Evolutionary conservation across 2,888 invertebrate genomes (phyloP), one percentile per base, ranked within the genome.

Genomic region (Volucella inflata): DNA sequence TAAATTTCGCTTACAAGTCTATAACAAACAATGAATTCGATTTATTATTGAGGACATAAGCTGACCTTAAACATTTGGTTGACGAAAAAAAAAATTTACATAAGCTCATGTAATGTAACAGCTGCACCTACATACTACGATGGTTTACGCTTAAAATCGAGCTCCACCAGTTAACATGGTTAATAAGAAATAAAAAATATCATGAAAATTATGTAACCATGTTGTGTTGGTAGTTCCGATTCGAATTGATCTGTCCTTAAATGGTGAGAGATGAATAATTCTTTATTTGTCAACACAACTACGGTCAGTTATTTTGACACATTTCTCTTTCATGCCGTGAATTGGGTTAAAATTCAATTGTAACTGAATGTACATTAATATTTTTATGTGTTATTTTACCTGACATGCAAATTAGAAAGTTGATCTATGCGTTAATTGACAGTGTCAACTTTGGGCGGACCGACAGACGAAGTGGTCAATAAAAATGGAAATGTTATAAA

Each of bases 61-160:
- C 17, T 83, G 83, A 83, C 79, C 83, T 83, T 83, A 79, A 74
- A 46, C 59, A 64, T 74, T 59, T 75, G 44, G 51, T 30, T 30
- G 6, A 30, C 30, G 6, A n/a, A 30, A 30, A 30, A 6, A 21
- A 30, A 74, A 46, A 78, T 83, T 83, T 78, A 68, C 74, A 74
- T 74, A 79, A 72, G 17, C 51, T 64, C 40, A 6, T 30, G 30
- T 30, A 30, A 30, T 30, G 62, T 78, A 78, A 59, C 72, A 68
- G 72, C 80, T 84, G 84, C 84, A 76, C 84, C 83, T 70, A 75
- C 84, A 79, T 70, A 75, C 74, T 46, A 48, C 14, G 16, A 30
- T 36, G 11, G 9, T 21, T 16, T 17, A 55, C 46, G 51, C 14
- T 71, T 36, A 79, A 76, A 80, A 80, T 64, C 75, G 53, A 55